These are phyloP conservation scores for Pteropus alecto DNA, from an alignment of 2,113 vertebrate genomes.

Conservation along the genomic window DNA sequence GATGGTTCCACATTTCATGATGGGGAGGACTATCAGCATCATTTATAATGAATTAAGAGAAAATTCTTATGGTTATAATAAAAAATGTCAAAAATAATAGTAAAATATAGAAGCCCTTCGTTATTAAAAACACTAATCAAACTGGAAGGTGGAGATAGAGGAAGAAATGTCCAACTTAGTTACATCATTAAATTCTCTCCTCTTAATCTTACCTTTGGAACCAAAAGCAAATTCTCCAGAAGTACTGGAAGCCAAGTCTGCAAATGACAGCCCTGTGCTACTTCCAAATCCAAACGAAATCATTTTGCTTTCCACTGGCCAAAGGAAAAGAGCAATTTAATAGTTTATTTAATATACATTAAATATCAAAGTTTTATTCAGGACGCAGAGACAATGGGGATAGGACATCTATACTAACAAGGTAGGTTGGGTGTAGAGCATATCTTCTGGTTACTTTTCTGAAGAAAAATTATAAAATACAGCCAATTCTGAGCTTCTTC, in stretches of 20 bases:
- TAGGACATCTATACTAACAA: neutral
- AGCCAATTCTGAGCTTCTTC: neutral
- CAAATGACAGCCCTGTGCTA: conserved; percentile 87
- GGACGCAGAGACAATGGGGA: neutral
- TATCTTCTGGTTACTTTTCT: neutral
- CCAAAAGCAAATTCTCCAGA: conserved; percentile 92
- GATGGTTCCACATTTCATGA: neutral
- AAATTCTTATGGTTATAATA: neutral
- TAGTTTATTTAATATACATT: conserved; percentile 20
- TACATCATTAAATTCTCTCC: neutral
- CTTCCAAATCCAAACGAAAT: conserved; percentile 84
- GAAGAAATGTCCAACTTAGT: neutral
- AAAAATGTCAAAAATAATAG: neutral
- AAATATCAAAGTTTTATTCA: neutral
- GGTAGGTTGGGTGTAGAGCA: neutral
- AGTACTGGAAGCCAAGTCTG: conserved; percentile 90
- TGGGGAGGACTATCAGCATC: neutral
- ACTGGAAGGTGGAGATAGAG: neutral
- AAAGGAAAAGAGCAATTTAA: conserved; percentile 43
- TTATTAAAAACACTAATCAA: conserved; percentile 9
- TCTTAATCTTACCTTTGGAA: conserved; percentile 84
- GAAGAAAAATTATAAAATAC: conserved; percentile 1
- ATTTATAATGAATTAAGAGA: neutral
- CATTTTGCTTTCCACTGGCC: conserved; percentile 72
- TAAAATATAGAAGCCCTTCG: neutral